Base-by-base conservation (phyloP, 2,113 vertebrate genomes). In the Scatophagus argus region DNA sequence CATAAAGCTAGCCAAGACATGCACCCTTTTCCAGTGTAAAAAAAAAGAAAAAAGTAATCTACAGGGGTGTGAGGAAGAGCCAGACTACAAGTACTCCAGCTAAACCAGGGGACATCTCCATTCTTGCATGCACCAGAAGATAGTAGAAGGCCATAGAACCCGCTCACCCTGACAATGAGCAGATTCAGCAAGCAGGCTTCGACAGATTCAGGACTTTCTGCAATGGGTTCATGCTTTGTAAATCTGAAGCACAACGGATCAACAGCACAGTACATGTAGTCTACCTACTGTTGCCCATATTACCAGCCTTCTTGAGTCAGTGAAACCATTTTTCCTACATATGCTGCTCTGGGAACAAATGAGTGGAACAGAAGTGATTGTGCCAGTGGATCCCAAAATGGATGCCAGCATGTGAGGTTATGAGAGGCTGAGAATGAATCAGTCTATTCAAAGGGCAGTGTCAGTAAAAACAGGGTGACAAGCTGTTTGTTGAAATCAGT, bases 101-200 rank as follows among this genome's bases (percentile, higher is more conserved):
- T 93, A 81, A 88, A 94, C 94, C 73, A 88, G 62, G 0, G 95
- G 95, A 11, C 95, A 96, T 71, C 77, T 96, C 52, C 95, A 89
- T 77, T 95, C 95, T 46, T 93, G 61, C 23, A 8, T 90, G 59
- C 95, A 96, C 23, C 94, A 95, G 0, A 8, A 36, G 0, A 31
- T 84, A 6, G 17, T 1, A 8, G 54, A 8, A 10, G 88, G 92
- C 84, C 93, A 81, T 2, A n/a, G 0, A 34, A 0, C 90, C 95
- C 1, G 96, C 95, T 95, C 90, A 95, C 93, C 64, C 92, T 96
- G 68, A 95, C 95, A 21, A 96, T n/a, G n/a, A n/a, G n/a, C n/a
- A 96, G 81, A 88, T 95, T 5, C 95, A 96, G 82, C 2, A 43
- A 3, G 39, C 21, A 0, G 93, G 87, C 8, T 95, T 95, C 55